phyloP scores from a whole-genome alignment of 2,797 vertebrate species.

The Yasuhikotakia modesta region DNA sequence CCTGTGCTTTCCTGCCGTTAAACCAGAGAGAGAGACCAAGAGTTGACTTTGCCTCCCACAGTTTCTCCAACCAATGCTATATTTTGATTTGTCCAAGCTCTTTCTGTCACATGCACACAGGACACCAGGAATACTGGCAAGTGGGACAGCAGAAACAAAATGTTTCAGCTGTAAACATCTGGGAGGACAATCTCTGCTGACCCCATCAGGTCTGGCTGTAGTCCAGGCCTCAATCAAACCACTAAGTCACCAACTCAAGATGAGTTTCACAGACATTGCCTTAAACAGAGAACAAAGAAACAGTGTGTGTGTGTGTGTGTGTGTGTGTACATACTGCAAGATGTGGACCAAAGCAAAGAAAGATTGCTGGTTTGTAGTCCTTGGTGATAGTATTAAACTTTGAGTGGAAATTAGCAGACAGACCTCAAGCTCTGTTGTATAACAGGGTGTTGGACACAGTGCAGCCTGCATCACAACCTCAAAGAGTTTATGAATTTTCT shows the following conservation, averaged over 20 bases:
- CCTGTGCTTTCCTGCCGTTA: background rate
- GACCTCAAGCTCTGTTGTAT: background rate
- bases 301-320: conserved; percentile 4
- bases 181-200: conserved; percentile 55
- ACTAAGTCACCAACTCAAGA: conserved; percentile 43
- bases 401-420: background rate
- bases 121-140: background rate
- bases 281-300: conserved; percentile 1
- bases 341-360: conserved; percentile 8
- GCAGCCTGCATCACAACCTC: background rate
- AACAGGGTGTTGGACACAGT: background rate
- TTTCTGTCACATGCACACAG: background rate
- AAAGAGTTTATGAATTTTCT: background rate
- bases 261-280: conserved; percentile 26
- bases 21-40: conserved; percentile 2
- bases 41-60: background rate
- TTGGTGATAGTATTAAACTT: conserved; percentile 15
- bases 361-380: conserved; percentile 17
- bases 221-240: conserved; percentile 45
- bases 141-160: background rate
- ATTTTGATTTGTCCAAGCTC: background rate
- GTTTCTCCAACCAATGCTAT: background rate
- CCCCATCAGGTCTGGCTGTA: conserved; percentile 52
- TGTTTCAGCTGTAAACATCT: conserved; percentile 27
- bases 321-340: background rate